Evolutionary conservation across 2,888 invertebrate species (phyloP).

Genomic region (Coenonympha arcania): DNA sequence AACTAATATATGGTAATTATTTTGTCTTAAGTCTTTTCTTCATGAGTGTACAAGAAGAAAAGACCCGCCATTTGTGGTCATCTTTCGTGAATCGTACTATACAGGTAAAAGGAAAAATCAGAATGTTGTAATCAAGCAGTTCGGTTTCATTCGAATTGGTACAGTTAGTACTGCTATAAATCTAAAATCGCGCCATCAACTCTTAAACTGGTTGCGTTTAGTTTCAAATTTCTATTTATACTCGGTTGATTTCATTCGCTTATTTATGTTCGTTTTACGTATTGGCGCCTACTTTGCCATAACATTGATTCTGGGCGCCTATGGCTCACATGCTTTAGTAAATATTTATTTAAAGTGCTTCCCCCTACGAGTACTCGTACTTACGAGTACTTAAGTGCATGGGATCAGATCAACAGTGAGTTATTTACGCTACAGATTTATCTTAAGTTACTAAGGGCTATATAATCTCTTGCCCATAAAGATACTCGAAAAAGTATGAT

Average conservation of each 20-base stretch:
- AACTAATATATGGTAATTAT: too few relatives aligned
- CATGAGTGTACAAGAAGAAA: too few relatives aligned
- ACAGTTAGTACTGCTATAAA: slow-evolving; percentile 4
- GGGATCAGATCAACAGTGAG: neutral
- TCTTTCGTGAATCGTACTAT: too few relatives aligned
- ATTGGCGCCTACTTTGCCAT: slow-evolving; percentile 8
- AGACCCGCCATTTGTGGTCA: too few relatives aligned
- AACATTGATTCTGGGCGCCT: slow-evolving; percentile 1
- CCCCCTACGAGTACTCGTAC: too few relatives aligned
- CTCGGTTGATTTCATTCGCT: slow-evolving; percentile 52
- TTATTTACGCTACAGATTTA: neutral
- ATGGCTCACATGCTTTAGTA: neutral
- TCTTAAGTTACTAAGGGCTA: neutral
- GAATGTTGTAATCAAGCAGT: too few relatives aligned
- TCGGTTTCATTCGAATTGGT: neutral
- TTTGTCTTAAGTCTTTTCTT: too few relatives aligned
- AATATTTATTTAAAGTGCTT: neutral
- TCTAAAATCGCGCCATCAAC: slow-evolving; percentile 43
- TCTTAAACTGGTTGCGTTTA: slow-evolving; percentile 43
- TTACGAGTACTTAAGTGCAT: neutral
- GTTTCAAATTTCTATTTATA: slow-evolving; percentile 59
- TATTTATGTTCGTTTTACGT: slow-evolving; percentile 16
- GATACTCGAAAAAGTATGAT: too few relatives aligned
- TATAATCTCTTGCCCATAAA: too few relatives aligned
- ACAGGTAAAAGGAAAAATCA: too few relatives aligned